Percentiles rank a stretch among this genome's conserved stretches.
Conservation (phyloP, 1,140 invertebrate genomes). For the Thaumetopoea pityocampa region DNA sequence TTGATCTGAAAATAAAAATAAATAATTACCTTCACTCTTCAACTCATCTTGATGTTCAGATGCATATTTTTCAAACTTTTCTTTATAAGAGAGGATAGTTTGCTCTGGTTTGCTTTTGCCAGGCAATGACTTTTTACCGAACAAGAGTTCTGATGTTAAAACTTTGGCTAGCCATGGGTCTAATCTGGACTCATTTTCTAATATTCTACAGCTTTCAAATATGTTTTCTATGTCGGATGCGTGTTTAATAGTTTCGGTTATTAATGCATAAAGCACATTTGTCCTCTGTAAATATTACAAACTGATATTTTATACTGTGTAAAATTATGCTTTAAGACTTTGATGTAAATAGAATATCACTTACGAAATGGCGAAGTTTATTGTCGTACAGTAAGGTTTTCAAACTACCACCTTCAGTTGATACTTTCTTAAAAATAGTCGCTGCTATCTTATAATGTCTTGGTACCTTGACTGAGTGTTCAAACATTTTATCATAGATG, state of each 20-base stretch:
- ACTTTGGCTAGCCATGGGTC: conserved; percentile 84
- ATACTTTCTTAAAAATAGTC: conserved; percentile 80
- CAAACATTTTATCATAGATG: too few species aligned
- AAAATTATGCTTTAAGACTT: conserved; percentile 7
- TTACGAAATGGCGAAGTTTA: conserved; percentile 77
- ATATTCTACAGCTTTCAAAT: conserved; percentile 78
- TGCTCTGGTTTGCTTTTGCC: conserved; percentile 82
- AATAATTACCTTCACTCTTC: conserved; percentile 65
- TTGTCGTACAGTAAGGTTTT: conserved; percentile 83
- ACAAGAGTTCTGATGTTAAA: conserved; percentile 88
- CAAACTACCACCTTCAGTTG: conserved; percentile 81
- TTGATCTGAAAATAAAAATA: conserved; percentile 67
- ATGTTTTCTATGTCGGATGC: conserved; percentile 79
- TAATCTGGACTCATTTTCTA: conserved; percentile 81
- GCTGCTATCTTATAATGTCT: conserved; percentile 84
- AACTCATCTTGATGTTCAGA: conserved; percentile 43
- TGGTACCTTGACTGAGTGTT: conserved; percentile 86
- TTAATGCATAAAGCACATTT: conserved; percentile 83
- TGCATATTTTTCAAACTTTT: conserved; percentile 60
- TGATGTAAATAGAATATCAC: conserved; percentile 24
- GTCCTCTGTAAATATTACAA: conserved; percentile 79
- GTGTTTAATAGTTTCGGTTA: conserved; percentile 84
- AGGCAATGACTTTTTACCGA: conserved; percentile 83
- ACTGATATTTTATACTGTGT: conserved; percentile 6
- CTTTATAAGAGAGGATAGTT: conserved; percentile 81